Evolutionary conservation across 1,140 invertebrate genomes (phyloP).

Genomic region (Ceratosolen solmsi): DNA sequence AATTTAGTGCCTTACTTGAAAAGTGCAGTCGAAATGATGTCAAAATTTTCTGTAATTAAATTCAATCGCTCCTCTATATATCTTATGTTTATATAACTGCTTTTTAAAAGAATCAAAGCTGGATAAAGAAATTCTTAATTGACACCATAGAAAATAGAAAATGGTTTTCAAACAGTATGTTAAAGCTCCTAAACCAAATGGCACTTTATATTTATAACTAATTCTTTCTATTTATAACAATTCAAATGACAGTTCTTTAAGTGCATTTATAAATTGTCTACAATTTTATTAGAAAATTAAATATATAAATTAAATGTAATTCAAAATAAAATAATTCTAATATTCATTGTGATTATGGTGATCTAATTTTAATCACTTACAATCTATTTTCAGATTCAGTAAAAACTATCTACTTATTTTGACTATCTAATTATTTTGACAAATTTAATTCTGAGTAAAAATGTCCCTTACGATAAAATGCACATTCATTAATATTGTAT

Average conservation of each 20-base stretch:
- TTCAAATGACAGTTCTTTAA: too few species aligned
- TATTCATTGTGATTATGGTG: neutral
- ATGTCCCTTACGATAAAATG: neutral
- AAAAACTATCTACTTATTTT: conserved; percentile 8
- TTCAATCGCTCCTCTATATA: conserved; percentile 52
- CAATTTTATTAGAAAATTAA: too few species aligned
- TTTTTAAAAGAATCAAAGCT: conserved; percentile 45
- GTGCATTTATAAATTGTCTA: too few species aligned
- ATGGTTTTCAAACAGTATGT: conserved; percentile 39
- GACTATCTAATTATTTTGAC: neutral
- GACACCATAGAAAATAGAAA: conserved; percentile 50
- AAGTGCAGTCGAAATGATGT: conserved; percentile 32
- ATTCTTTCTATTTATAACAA: too few species aligned
- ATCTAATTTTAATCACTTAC: neutral
- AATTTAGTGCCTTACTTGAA: conserved; percentile 40
- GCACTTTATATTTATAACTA: neutral
- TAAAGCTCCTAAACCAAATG: neutral
- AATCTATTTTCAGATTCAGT: neutral
- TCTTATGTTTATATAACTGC: conserved; percentile 38
- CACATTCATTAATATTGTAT: neutral
- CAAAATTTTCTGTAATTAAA: conserved; percentile 60
- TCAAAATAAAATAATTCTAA: neutral
- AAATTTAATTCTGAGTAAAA: conserved; percentile 15
- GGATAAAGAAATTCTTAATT: conserved; percentile 47
- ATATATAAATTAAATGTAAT: neutral